Percentiles rank a stretch among this genome's conserved stretches.
phyloP scores from a whole-genome alignment of 2,113 vertebrate genomes.

The Embiotoca jacksoni region DNA sequence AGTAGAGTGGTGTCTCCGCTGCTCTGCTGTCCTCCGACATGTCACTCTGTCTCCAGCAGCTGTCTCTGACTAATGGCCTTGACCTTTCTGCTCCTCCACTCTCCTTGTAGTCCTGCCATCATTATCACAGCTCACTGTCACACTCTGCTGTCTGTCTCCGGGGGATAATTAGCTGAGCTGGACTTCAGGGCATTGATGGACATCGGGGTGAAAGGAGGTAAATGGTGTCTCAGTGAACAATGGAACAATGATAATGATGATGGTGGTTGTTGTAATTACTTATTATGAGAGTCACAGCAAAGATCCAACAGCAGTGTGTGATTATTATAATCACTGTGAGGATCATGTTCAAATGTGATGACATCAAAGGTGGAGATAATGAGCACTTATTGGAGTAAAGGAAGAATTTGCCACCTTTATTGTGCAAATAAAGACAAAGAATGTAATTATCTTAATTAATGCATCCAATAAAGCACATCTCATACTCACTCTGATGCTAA shows the following conservation, averaged over 20 bases:
- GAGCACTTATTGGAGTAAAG: neutral
- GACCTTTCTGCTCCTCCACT: constrained; percentile 60
- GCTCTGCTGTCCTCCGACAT: constrained; percentile 34
- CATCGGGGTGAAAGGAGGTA: constrained; percentile 36
- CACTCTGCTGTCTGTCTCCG: constrained; percentile 24
- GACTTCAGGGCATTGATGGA: constrained; percentile 40
- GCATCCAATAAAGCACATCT: no score
- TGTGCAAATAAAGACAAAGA: neutral
- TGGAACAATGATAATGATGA: constrained; percentile 11
- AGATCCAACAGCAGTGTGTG: neutral
- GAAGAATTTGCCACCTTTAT: neutral
- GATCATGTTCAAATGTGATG: constrained; percentile 14
- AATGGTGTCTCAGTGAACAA: constrained; percentile 8
- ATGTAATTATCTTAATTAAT: no score
- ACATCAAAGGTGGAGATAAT: neutral
- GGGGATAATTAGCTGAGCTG: constrained; percentile 50
- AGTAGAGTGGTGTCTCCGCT: constrained; percentile 3
- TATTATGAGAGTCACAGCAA: neutral
- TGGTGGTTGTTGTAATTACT: constrained; percentile 9
- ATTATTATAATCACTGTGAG: neutral
- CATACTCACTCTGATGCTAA: no score
- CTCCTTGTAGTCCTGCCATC: constrained; percentile 50
- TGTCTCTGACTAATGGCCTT: constrained; percentile 62
- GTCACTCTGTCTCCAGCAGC: constrained; percentile 69
- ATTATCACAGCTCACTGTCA: constrained; percentile 55